phyloP scores from a whole-genome alignment of 2,113 vertebrate species.

The Xiphias gladius region DNA sequence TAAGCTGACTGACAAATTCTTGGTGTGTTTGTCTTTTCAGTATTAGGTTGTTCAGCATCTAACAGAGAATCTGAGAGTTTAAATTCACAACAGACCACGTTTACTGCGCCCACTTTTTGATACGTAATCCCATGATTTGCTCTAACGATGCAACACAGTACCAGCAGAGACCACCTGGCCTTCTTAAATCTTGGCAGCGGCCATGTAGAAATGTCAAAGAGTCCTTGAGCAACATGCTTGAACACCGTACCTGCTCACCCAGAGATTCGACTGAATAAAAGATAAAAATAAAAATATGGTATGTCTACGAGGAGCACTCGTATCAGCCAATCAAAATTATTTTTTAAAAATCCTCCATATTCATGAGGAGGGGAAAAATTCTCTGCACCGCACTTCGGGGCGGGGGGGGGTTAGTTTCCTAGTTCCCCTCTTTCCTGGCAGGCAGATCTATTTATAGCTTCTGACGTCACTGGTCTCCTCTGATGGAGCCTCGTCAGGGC shows the following conservation, averaged over 20 bases:
- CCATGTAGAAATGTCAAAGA: neutral
- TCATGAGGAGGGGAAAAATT: constrained; percentile 29
- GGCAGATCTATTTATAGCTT: constrained; percentile 76
- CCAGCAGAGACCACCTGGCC: neutral
- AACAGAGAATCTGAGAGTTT: too few relatives aligned
- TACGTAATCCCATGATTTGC: neutral
- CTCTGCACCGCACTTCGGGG: constrained; percentile 12
- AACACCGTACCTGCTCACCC: neutral
- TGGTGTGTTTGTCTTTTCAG: neutral
- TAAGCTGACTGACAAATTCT: neutral
- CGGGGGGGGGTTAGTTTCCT: too few relatives aligned
- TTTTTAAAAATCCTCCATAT: constrained; percentile 19
- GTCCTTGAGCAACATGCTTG: constrained; percentile 30
- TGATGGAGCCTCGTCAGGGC: constrained; percentile 73
- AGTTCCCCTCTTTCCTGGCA: constrained; percentile 67
- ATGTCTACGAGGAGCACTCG: neutral
- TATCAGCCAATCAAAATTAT: neutral
- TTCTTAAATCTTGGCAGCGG: neutral
- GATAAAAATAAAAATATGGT: neutral
- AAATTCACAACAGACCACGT: neutral
- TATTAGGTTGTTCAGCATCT: neutral
- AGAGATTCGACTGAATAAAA: neutral
- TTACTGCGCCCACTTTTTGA: neutral
- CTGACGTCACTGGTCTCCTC: constrained; percentile 75
- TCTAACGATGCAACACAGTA: neutral